phyloP scores from a whole-genome alignment of 2,113 vertebrate species.

The mouse (Mus musculus) region DNA sequence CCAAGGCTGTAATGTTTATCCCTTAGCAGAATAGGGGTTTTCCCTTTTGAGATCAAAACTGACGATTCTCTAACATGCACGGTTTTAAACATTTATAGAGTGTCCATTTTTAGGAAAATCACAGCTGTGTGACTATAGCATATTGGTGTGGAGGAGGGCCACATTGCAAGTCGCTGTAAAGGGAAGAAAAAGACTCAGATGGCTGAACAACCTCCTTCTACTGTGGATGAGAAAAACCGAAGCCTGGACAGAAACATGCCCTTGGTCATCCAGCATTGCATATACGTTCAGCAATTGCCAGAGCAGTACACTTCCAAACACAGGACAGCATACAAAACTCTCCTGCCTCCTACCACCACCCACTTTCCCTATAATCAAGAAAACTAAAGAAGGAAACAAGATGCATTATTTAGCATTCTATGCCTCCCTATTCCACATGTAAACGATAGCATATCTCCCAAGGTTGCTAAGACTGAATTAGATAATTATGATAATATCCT shows the following conservation, averaged over 20 bases:
- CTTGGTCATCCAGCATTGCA: background rate
- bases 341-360: background rate
- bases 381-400: background rate
- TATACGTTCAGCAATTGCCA: background rate
- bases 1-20: slow-evolving; percentile 39
- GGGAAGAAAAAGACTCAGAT: slow-evolving; percentile 64
- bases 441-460: background rate
- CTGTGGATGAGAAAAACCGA: background rate
- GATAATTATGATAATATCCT: background rate
- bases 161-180: slow-evolving; percentile 60
- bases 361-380: background rate
- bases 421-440: background rate
- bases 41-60: slow-evolving; percentile 42
- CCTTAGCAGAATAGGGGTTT: background rate
- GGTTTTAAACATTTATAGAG: slow-evolving; percentile 78
- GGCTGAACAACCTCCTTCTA: background rate
- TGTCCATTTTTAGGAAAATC: slow-evolving; percentile 79
- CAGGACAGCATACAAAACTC: background rate
- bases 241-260: background rate
- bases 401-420: background rate
- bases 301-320: background rate
- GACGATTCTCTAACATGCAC: slow-evolving; percentile 66
- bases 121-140: slow-evolving; percentile 67
- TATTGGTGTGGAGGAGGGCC: slow-evolving; percentile 74
- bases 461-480: background rate